Conservation (phyloP, 2,113 vertebrate species). For the Gopherus evgoodei region DNA sequence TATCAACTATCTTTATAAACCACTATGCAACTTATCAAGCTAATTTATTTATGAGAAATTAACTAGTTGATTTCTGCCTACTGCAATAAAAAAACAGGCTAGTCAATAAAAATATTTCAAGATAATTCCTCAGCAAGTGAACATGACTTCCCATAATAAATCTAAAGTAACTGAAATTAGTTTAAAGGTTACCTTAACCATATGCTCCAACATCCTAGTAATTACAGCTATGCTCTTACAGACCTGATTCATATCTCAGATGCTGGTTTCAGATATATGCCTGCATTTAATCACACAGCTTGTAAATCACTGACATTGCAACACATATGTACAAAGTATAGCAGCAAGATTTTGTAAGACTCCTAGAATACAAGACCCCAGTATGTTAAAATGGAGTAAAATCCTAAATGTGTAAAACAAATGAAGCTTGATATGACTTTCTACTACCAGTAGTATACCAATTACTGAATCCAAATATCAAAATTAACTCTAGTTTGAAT, state of each 20-base stretch:
- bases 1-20: constrained; percentile 82
- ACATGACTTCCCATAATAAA: not conserved
- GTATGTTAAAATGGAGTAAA: not conserved
- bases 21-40: constrained; percentile 72
- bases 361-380: fast-evolving
- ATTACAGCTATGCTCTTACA: not conserved
- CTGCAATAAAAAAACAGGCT: constrained; percentile 50
- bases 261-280: not conserved
- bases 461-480: not conserved
- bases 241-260: not conserved
- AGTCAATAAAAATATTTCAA: constrained; percentile 37
- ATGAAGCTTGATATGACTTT: not conserved
- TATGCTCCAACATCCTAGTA: not conserved
- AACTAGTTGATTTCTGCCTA: constrained; percentile 71
- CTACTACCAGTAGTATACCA: not conserved
- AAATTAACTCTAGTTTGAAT: not conserved
- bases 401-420: not conserved
- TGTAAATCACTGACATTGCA: not conserved
- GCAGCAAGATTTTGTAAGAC: not conserved
- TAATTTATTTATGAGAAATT: constrained; percentile 75
- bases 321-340: not conserved
- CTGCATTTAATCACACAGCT: not conserved
- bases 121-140: constrained; percentile 13
- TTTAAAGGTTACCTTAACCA: not conserved
- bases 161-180: constrained; percentile 5